These are phyloP conservation scores for Charanyca ferruginea DNA, from an alignment of 2,888 invertebrate species.

Conservation along the genomic window DNA sequence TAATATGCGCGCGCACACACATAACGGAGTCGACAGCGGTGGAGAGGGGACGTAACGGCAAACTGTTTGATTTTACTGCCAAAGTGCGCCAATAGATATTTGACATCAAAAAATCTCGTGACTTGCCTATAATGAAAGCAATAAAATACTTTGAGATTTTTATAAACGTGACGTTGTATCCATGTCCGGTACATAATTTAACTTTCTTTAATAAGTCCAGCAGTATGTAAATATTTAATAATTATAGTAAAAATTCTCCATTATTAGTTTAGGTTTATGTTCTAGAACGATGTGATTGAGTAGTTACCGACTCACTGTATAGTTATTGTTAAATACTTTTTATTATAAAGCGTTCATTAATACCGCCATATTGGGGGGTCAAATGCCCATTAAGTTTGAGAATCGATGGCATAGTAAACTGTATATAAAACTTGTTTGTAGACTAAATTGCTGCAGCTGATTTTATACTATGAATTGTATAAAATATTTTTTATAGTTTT, in stretches of 20 bases:
- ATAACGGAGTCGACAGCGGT: too few species aligned
- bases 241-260: conserved; percentile 42
- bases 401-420: conserved; percentile 32
- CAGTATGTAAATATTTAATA: conserved; percentile 31
- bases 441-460: conserved; percentile 54
- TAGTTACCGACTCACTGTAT: conserved; percentile 72
- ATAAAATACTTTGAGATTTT: background rate
- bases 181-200: background rate
- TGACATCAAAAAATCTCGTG: background rate
- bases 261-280: conserved; percentile 49
- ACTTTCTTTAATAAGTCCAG: conserved; percentile 22
- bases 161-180: too few species aligned
- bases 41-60: too few species aligned
- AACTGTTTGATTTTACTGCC: too few species aligned
- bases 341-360: conserved; percentile 6
- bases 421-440: conserved; percentile 24
- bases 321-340: conserved; percentile 41
- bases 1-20: too few species aligned
- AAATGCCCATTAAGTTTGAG: conserved; percentile 18
- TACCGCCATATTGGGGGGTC: conserved; percentile 1
- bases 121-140: background rate
- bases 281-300: conserved; percentile 68
- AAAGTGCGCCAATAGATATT: too few species aligned
- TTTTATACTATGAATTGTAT: conserved; percentile 13
- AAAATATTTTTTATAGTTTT: conserved; percentile 4